Conservation (phyloP, 2,113 vertebrate genomes). For the Psilopsiagon aymara region DNA sequence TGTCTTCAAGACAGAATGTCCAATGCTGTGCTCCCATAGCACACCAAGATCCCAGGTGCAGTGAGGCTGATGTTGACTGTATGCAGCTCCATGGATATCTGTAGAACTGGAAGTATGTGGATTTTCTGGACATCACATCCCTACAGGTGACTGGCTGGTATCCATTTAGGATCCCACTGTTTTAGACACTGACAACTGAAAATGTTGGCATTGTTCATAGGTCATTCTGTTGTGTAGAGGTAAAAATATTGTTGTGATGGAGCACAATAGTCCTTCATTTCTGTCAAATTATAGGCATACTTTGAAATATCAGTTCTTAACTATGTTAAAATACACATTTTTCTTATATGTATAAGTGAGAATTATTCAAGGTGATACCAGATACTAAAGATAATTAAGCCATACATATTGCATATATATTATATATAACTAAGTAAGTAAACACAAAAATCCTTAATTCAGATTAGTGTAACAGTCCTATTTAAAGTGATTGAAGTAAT, state of each 20-base stretch:
- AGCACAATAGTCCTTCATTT: slow-evolving; percentile 9
- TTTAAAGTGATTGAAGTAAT: slow-evolving; percentile 73
- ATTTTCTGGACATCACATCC: background rate
- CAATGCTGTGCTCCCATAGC: rapidly evolving
- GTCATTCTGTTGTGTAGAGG: background rate
- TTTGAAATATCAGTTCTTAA: slow-evolving; percentile 61
- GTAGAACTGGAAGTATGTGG: background rate
- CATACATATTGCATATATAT: slow-evolving; percentile 79
- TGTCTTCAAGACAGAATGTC: background rate
- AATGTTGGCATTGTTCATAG: background rate
- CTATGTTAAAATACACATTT: slow-evolving; percentile 67
- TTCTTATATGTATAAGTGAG: slow-evolving; percentile 71
- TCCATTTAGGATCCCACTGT: background rate
- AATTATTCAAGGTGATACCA: slow-evolving; percentile 73
- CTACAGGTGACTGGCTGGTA: background rate
- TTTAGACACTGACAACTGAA: background rate
- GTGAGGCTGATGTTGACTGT: background rate
- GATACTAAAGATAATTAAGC: slow-evolving; percentile 77
- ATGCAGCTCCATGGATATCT: background rate
- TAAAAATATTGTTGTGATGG: slow-evolving; percentile 22
- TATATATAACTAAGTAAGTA: slow-evolving; percentile 77
- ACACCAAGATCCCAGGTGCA: rapidly evolving
- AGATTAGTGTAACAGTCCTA: slow-evolving; percentile 76
- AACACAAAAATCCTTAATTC: slow-evolving; percentile 73
- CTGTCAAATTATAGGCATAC: slow-evolving; percentile 43